Percentiles rank a stretch among this genome's conserved stretches.
These are phyloP conservation scores for Diadromus collaris DNA, from an alignment of 2,888 invertebrate species.

Conservation along the genomic window DNA sequence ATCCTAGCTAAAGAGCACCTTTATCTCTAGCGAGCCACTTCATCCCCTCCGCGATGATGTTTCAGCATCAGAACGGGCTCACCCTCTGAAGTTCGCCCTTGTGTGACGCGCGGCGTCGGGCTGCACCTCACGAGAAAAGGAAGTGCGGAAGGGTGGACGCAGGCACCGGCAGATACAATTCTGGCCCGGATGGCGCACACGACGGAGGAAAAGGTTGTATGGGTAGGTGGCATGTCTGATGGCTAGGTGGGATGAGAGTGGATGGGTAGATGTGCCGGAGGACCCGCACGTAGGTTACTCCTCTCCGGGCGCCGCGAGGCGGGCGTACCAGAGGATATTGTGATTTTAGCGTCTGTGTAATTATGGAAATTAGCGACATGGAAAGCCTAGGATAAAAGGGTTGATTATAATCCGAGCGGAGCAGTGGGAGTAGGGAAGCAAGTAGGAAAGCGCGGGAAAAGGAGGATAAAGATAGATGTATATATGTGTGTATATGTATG, in stretches of 20 bases:
- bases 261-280: slow-evolving; percentile 57
- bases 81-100: slow-evolving; percentile 49
- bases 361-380: slow-evolving; percentile 81
- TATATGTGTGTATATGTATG: neutral
- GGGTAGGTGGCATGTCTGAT: slow-evolving; percentile 47
- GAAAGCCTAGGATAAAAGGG: slow-evolving; percentile 81
- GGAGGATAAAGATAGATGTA: slow-evolving; percentile 44
- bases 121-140: slow-evolving; percentile 46
- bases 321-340: slow-evolving; percentile 75
- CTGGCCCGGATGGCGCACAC: slow-evolving; percentile 32
- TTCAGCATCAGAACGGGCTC: slow-evolving; percentile 43
- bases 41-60: slow-evolving; percentile 62
- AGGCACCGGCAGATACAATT: slow-evolving; percentile 36
- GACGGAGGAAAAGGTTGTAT: slow-evolving; percentile 56
- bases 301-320: slow-evolving; percentile 73
- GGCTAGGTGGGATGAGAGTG: slow-evolving; percentile 62
- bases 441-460: slow-evolving; percentile 50
- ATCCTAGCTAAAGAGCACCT: slow-evolving; percentile 78
- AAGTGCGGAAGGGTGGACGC: slow-evolving; percentile 29
- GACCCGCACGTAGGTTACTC: slow-evolving; percentile 78
- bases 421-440: slow-evolving; percentile 62
- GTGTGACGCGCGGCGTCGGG: slow-evolving; percentile 45
- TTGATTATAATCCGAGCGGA: slow-evolving; percentile 79
- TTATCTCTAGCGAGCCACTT: slow-evolving; percentile 78
- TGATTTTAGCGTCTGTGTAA: slow-evolving; percentile 81